phyloP scores from a whole-genome alignment of 2,888 invertebrate genomes.

The Ferrisia virgata region DNA sequence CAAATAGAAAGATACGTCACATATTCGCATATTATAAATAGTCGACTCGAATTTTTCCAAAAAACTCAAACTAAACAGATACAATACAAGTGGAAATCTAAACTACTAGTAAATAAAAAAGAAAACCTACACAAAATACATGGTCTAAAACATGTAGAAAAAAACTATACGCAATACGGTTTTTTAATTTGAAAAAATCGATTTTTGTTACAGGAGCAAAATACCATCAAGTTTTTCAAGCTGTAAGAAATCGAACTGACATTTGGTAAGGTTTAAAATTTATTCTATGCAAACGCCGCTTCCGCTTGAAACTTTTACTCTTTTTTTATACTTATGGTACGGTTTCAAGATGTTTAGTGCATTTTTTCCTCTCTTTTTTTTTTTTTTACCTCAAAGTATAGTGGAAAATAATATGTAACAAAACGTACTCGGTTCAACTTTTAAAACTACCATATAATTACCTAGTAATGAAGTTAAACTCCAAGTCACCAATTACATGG shows the following conservation, averaged over 20 bases:
- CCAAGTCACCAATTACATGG: slow-evolving; percentile 17
- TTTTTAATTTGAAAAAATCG: neutral
- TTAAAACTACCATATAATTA: slow-evolving; percentile 14
- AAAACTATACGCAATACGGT: neutral
- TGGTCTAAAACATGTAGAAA: neutral
- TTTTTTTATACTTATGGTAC: neutral
- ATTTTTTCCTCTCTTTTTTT: neutral
- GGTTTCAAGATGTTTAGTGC: neutral
- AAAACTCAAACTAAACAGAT: no score
- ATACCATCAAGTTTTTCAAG: neutral
- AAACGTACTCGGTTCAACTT: slow-evolving; percentile 6
- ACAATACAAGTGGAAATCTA: no score
- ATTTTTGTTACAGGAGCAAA: neutral
- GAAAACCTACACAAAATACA: no score
- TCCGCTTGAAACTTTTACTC: neutral
- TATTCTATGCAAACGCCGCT: neutral
- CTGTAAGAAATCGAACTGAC: neutral
- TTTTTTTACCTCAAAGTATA: neutral
- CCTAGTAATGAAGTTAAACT: slow-evolving; percentile 15
- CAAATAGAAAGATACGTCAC: no score
- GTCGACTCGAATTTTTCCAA: no score
- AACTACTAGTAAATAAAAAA: no score
- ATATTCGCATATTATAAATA: no score
- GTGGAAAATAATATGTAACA: neutral
- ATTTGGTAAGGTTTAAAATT: neutral